Conservation (phyloP, 2,113 vertebrate genomes). For the Montifringilla adamsi region DNA sequence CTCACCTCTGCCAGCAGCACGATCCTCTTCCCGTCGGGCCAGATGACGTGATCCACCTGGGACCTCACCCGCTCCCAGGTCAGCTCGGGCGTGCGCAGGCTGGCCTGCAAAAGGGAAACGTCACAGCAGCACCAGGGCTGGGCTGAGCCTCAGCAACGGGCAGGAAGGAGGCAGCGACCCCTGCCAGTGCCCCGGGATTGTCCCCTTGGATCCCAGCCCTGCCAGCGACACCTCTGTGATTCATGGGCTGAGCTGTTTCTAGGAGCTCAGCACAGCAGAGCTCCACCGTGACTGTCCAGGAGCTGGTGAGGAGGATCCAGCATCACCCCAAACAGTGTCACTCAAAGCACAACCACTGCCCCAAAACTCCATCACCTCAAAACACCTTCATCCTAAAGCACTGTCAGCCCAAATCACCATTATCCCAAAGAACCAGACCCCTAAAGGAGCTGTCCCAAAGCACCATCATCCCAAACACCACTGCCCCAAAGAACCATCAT, state of each 20-base stretch:
- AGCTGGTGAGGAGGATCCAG: background rate
- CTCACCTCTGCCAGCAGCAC: constrained; percentile 94
- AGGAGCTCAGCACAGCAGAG: background rate
- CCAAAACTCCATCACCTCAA: too few relatives aligned
- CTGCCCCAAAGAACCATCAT: background rate
- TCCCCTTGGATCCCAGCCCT: rapidly evolving
- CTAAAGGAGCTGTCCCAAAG: background rate
- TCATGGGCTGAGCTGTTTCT: background rate
- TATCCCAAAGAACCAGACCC: background rate
- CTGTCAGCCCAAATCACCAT: background rate
- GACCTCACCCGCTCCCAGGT: constrained; percentile 98
- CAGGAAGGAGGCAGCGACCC: background rate
- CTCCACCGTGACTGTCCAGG: rapidly evolving
- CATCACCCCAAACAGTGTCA: background rate
- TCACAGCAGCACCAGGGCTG: background rate
- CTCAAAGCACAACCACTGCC: background rate
- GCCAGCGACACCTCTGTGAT: background rate
- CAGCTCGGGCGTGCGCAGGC: constrained; percentile 92
- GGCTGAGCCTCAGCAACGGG: background rate
- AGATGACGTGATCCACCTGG: constrained; percentile 98
- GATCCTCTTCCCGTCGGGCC: constrained; percentile 97
- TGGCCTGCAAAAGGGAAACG: constrained; percentile 72
- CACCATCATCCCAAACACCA: background rate
- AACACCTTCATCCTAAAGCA: too few relatives aligned
- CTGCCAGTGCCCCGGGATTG: background rate